Conservation (phyloP, 2,888 invertebrate genomes). For the Pyrrhia umbra region DNA sequence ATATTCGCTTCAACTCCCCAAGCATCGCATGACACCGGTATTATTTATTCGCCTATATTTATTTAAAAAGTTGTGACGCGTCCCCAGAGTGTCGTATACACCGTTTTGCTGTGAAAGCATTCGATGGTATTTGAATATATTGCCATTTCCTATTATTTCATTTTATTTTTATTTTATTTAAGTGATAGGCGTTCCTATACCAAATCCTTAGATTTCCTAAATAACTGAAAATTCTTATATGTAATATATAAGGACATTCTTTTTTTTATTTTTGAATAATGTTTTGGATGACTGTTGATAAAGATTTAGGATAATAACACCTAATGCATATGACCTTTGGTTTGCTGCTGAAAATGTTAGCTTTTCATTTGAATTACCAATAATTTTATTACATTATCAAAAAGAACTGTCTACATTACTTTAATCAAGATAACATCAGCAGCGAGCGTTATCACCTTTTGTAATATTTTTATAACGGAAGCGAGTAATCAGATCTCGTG, state of each 20-base stretch:
- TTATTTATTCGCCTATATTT: slow-evolving; percentile 76
- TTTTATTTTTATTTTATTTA: slow-evolving; percentile 43
- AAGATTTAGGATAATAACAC: no score
- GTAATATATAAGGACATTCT: no score
- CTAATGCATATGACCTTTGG: no score
- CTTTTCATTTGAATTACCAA: no score
- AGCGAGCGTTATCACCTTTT: background rate
- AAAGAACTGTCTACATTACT: no score
- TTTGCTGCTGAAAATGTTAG: no score
- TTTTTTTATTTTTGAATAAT: no score
- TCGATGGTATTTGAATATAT: slow-evolving; percentile 70
- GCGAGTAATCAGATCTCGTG: background rate
- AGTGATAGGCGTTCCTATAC: background rate
- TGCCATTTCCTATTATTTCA: slow-evolving; percentile 62
- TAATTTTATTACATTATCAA: no score
- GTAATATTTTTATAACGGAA: background rate
- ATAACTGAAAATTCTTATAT: no score
- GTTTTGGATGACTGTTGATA: no score
- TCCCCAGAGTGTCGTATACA: slow-evolving; percentile 75
- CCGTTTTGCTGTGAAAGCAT: slow-evolving; percentile 71
- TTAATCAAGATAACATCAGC: background rate
- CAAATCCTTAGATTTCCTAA: slow-evolving; percentile 3
- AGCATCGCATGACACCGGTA: slow-evolving; percentile 57
- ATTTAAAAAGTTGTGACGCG: slow-evolving; percentile 75
- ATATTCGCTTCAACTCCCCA: slow-evolving; percentile 64